Conservation (phyloP, 2,888 invertebrate genomes). For the Pseudococcus longispinus region DNA sequence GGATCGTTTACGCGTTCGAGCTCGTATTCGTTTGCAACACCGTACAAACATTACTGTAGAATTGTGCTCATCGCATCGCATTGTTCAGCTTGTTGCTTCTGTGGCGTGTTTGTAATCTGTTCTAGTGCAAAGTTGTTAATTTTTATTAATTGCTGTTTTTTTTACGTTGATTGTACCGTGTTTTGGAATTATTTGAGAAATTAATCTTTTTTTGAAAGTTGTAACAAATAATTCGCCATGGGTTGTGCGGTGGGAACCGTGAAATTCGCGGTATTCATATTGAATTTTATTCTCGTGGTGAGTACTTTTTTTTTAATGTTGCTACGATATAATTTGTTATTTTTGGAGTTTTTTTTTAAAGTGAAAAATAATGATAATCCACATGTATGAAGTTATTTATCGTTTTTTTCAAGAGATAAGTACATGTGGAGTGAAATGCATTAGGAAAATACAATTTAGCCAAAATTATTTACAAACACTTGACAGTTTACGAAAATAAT, state of each 20-base stretch:
- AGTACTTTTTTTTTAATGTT: not conserved
- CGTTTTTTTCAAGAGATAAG: too few species aligned
- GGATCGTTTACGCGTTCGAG: not conserved
- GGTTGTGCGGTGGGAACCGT: constrained; percentile 53
- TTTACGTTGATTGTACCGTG: not conserved
- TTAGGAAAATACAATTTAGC: too few species aligned
- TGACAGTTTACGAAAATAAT: too few species aligned
- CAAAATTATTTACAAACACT: too few species aligned
- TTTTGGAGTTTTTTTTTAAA: not conserved
- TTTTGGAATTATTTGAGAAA: not conserved
- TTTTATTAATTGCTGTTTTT: not conserved
- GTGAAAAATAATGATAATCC: not conserved
- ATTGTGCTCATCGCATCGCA: not conserved
- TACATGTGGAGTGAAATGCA: too few species aligned
- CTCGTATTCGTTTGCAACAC: not conserved
- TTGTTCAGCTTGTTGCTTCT: not conserved
- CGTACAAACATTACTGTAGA: not conserved
- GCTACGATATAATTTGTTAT: not conserved
- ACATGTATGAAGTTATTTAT: too few species aligned
- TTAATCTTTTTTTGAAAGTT: not conserved
- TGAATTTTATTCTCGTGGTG: constrained; percentile 50
- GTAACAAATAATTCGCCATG: not conserved
- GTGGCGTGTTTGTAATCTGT: not conserved
- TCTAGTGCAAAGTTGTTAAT: not conserved
- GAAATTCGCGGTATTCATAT: constrained; percentile 47